Evolutionary conservation across 2,888 invertebrate genomes (phyloP).

Genomic region (Desoria tigrina): DNA sequence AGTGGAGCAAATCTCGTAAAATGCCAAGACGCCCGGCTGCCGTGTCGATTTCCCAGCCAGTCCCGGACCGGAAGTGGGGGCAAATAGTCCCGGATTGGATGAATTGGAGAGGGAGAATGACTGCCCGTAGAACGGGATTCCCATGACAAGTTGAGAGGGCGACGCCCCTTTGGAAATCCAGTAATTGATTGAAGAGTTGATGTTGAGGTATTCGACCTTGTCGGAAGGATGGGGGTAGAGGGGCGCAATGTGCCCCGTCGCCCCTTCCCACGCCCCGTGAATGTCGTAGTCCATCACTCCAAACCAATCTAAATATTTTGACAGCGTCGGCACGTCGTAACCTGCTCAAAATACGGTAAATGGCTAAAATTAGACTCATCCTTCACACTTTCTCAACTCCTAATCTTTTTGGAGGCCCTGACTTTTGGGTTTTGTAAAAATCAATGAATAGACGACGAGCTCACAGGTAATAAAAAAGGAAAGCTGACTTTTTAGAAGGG

Average conservation of each 20-base stretch:
- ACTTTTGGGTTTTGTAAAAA: too few relatives aligned
- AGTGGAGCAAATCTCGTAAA: constrained; percentile 66
- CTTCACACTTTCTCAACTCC: too few relatives aligned
- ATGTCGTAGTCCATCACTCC: constrained; percentile 56
- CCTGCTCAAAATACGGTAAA: constrained; percentile 40
- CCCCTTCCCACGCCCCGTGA: constrained; percentile 56
- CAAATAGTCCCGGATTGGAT: constrained; percentile 62
- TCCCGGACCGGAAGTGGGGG: constrained; percentile 67
- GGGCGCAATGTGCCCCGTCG: constrained; percentile 57
- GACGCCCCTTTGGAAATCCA: constrained; percentile 71
- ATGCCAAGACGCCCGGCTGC: constrained; percentile 72
- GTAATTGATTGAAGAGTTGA: constrained; percentile 68
- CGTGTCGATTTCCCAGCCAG: constrained; percentile 69
- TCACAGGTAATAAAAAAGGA: too few relatives aligned
- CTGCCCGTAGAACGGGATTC: constrained; percentile 58
- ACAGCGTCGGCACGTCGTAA: constrained; percentile 54
- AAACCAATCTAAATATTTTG: constrained; percentile 55
- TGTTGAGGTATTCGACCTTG: constrained; percentile 53
- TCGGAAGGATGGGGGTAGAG: constrained; percentile 54
- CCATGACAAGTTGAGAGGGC: constrained; percentile 68
- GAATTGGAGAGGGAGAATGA: constrained; percentile 57
- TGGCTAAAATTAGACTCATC: not conserved
- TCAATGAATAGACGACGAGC: not conserved
- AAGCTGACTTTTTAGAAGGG: too few relatives aligned
- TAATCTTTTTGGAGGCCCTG: too few relatives aligned